phyloP scores from a whole-genome alignment of 2,888 invertebrate genomes.

The Pyrgus malvae region DNA sequence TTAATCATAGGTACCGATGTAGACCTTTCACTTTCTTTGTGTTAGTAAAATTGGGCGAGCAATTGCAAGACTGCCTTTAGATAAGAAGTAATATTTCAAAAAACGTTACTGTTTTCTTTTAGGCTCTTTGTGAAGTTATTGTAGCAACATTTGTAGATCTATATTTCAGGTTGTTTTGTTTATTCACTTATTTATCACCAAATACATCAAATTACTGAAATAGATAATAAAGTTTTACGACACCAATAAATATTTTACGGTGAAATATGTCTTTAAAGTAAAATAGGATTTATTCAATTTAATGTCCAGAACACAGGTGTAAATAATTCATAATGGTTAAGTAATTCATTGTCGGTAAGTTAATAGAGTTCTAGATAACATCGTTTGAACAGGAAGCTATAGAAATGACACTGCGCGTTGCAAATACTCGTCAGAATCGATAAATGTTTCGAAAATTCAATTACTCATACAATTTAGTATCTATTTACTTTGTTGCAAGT shows the following conservation, averaged over 20 bases:
- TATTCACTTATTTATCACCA: too few relatives aligned
- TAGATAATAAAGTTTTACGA: not conserved
- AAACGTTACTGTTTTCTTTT: too few relatives aligned
- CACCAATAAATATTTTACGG: not conserved
- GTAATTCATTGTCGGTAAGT: constrained; percentile 25
- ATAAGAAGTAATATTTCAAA: too few relatives aligned
- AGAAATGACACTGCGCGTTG: constrained; percentile 16
- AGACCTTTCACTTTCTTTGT: constrained; percentile 72
- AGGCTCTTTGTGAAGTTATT: too few relatives aligned
- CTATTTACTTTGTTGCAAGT: too few relatives aligned
- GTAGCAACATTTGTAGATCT: too few relatives aligned
- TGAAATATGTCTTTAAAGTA: not conserved
- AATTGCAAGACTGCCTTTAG: constrained; percentile 33
- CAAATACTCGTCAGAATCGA: constrained; percentile 8
- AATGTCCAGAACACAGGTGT: constrained; percentile 11
- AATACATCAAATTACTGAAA: too few relatives aligned
- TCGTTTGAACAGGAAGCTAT: constrained; percentile 20
- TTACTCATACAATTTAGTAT: not conserved
- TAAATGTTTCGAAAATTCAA: constrained; percentile 20
- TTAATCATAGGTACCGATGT: constrained; percentile 62
- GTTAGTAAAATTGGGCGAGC: constrained; percentile 45
- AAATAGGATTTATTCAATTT: not conserved
- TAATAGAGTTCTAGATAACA: constrained; percentile 27
- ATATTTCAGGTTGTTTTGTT: too few relatives aligned
- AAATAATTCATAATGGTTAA: constrained; percentile 20